A percentile compares a stretch with the other conserved stretches of the same genome.
phyloP scores from a whole-genome alignment of 2,888 invertebrate genomes.

The Panopea generosa region DNA sequence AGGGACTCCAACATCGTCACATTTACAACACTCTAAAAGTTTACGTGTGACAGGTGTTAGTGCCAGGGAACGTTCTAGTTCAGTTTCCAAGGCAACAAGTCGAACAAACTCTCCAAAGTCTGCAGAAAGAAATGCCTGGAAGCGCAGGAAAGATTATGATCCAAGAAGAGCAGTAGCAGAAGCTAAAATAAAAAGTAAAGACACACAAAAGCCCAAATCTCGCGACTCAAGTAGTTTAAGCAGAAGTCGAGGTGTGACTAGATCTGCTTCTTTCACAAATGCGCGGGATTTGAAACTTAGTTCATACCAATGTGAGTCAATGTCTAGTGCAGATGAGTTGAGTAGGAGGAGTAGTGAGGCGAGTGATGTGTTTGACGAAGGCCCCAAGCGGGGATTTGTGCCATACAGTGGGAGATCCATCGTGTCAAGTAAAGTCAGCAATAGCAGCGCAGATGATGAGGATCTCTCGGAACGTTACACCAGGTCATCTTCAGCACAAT shows the following conservation, averaged over 20 bases:
- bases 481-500: slow-evolving; percentile 51
- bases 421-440: slow-evolving; percentile 67
- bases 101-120: slow-evolving; percentile 79
- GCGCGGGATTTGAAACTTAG: slow-evolving; percentile 67
- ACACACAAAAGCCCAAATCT: slow-evolving; percentile 54
- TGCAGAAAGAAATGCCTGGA: slow-evolving; percentile 97
- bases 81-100: slow-evolving; percentile 74
- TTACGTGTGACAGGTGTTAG: slow-evolving; percentile 74
- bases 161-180: slow-evolving; percentile 97
- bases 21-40: slow-evolving; percentile 69
- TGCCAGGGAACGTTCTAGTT: slow-evolving; percentile 65
- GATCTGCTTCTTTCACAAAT: slow-evolving; percentile 80
- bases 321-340: slow-evolving; percentile 72
- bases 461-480: slow-evolving; percentile 47
- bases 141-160: slow-evolving; percentile 97
- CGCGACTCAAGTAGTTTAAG: slow-evolving; percentile 43
- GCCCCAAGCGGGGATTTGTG: slow-evolving; percentile 68
- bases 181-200: slow-evolving; percentile 85
- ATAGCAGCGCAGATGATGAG: slow-evolving; percentile 75
- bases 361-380: slow-evolving; percentile 66
- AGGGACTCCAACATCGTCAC: slow-evolving; percentile 39
- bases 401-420: slow-evolving; percentile 68
- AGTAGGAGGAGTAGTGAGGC: slow-evolving; percentile 67
- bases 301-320: slow-evolving; percentile 67
- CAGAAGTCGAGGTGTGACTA: slow-evolving; percentile 66